phyloP scores from a whole-genome alignment of 2,888 invertebrate genomes.

The Serrognathus titanus region DNA sequence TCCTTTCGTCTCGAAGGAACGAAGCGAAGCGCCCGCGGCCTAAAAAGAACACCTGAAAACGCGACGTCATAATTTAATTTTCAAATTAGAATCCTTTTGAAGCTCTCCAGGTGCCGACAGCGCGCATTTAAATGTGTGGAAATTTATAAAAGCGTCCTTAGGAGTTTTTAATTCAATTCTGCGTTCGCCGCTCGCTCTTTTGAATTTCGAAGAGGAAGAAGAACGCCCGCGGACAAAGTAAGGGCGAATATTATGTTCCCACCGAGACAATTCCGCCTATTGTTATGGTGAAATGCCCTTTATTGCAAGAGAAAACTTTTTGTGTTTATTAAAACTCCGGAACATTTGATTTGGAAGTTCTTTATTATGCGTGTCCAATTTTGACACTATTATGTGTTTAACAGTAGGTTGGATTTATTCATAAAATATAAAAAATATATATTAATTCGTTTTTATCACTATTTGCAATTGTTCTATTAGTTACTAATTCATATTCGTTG shows the following conservation, averaged over 20 bases:
- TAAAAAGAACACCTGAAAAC: conserved; percentile 23
- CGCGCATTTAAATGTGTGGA: conserved; percentile 27
- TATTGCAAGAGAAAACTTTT: not conserved
- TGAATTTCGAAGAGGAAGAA: conserved; percentile 20
- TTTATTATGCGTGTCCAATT: not conserved
- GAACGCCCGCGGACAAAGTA: conserved; percentile 12
- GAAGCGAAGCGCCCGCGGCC: not conserved
- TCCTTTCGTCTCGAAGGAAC: not conserved
- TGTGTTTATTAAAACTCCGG: not conserved
- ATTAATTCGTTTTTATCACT: no score
- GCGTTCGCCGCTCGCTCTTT: conserved; percentile 16
- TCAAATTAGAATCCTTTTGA: conserved; percentile 24
- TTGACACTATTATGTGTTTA: no score
- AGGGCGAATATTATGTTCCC: conserved; percentile 1
- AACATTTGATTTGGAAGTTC: not conserved
- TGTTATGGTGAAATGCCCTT: not conserved
- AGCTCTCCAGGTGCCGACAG: conserved; percentile 17
- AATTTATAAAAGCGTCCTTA: conserved; percentile 26
- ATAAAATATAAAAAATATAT: no score
- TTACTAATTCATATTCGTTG: no score
- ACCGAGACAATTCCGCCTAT: not conserved
- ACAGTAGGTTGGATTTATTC: no score
- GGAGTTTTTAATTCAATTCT: conserved; percentile 29
- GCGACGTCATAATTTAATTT: conserved; percentile 24
- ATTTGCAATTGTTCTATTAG: no score